phyloP scores from a whole-genome alignment of 92 coral and sea anemone genomes.

The Virgularia gustaviana region DNA sequence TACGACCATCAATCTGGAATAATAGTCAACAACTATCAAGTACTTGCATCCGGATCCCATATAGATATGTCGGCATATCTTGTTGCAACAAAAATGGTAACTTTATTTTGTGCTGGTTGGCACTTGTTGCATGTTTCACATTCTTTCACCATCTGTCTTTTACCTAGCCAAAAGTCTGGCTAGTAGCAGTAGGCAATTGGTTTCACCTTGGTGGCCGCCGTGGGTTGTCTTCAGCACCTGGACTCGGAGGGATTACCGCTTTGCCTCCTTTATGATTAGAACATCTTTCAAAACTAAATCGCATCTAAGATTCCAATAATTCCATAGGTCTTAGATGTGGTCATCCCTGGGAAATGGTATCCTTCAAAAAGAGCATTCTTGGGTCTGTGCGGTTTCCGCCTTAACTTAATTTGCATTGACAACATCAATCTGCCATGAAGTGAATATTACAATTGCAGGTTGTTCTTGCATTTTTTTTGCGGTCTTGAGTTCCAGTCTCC shows the following conservation, averaged over 20 bases:
- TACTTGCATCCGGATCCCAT: conserved; percentile 42
- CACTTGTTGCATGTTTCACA: conserved; percentile 34
- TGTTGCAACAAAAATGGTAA: conserved; percentile 50
- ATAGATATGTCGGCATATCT: conserved; percentile 47
- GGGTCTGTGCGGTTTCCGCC: background rate
- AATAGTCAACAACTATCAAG: conserved; percentile 38
- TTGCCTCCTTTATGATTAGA: conserved; percentile 3
- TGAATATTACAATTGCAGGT: too few species aligned
- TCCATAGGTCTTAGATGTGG: conserved; percentile 47
- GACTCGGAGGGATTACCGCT: background rate
- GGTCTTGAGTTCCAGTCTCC: too few species aligned
- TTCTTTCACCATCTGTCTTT: conserved; percentile 23
- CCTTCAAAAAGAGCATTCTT: conserved; percentile 23
- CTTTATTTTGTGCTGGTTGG: conserved; percentile 18
- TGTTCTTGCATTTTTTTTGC: too few species aligned
- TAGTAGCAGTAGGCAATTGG: conserved; percentile 19
- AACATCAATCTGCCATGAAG: background rate
- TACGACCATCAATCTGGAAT: conserved; percentile 56
- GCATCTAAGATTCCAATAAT: conserved; percentile 57
- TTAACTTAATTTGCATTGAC: background rate
- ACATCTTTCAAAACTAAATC: conserved; percentile 57
- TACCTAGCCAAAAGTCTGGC: conserved; percentile 30
- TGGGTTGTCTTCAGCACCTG: background rate
- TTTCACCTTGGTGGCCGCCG: conserved; percentile 1
- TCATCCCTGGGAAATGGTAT: conserved; percentile 52